Evolutionary conservation across 2,113 vertebrate species (phyloP).

Genomic region (Apaloderma vittatum): DNA sequence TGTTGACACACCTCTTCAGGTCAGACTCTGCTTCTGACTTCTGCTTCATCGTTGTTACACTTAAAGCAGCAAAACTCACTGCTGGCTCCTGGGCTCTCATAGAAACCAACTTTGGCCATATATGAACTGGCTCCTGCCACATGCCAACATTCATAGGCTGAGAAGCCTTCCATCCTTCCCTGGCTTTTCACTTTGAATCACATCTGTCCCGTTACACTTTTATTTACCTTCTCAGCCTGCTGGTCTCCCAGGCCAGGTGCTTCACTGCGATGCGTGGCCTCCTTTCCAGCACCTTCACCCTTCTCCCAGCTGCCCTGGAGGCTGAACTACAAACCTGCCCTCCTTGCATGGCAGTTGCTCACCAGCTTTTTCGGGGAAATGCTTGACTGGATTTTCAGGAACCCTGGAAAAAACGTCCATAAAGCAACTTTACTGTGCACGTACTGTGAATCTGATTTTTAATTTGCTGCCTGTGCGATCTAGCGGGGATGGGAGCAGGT

Average conservation of each 20-base stretch:
- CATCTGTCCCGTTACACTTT: background rate
- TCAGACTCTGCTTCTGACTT: background rate
- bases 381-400: background rate
- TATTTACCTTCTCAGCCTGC: background rate
- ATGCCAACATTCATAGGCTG: fast-evolving
- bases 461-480: constrained; percentile 17
- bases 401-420: background rate
- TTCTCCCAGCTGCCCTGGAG: background rate
- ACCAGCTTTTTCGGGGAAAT: background rate
- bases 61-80: background rate
- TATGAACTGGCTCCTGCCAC: background rate
- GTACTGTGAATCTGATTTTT: background rate
- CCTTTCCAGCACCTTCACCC: background rate
- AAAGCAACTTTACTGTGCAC: background rate
- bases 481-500: background rate
- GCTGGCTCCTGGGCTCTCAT: background rate
- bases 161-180: background rate
- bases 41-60: background rate
- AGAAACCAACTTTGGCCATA: background rate
- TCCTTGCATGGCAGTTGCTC: fast-evolving
- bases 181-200: background rate
- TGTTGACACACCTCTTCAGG: background rate
- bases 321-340: background rate
- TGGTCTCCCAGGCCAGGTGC: background rate
- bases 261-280: background rate